Percentiles rank a stretch among this genome's conserved stretches.
Conservation (phyloP, 2,888 invertebrate species). For the Caenorhabditis zanzibari region DNA sequence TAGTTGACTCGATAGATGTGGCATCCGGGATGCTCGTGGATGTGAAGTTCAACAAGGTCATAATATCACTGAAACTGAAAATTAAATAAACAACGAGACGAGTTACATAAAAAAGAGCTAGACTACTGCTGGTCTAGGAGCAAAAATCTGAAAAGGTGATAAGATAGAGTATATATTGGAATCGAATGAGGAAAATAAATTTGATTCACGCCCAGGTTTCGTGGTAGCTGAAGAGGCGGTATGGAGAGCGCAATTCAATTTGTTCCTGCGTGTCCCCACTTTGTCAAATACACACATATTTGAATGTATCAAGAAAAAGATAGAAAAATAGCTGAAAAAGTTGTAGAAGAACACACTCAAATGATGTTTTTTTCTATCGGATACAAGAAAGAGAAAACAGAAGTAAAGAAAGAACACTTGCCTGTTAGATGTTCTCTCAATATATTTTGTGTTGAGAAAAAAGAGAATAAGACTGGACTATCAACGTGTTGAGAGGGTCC, state of each 20-base stretch:
- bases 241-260: conserved; percentile 46
- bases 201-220: conserved; percentile 47
- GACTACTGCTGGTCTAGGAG: no score
- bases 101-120: conserved; percentile 1
- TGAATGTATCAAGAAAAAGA: conserved; percentile 26
- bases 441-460: conserved; percentile 7
- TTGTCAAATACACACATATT: conserved; percentile 10
- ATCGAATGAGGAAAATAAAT: conserved; percentile 12
- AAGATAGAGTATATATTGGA: not conserved
- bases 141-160: conserved; percentile 2
- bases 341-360: conserved; percentile 13
- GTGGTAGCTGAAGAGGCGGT: not conserved
- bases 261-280: conserved; percentile 9
- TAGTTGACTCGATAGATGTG: not conserved
- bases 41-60: conserved; percentile 34
- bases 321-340: conserved; percentile 15
- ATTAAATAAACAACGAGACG: conserved; percentile 10
- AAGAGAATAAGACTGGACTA: not conserved
- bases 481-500: not conserved
- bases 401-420: conserved; percentile 5
- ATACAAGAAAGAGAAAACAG: not conserved
- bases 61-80: not conserved
- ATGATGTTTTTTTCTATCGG: conserved; percentile 17
- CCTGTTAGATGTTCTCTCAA: conserved; percentile 43
- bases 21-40: not conserved